Evolutionary conservation across 1,140 invertebrate genomes (phyloP), one percentile per base, ranked within the genome.

Genomic region (Radopholus similis): DNA sequence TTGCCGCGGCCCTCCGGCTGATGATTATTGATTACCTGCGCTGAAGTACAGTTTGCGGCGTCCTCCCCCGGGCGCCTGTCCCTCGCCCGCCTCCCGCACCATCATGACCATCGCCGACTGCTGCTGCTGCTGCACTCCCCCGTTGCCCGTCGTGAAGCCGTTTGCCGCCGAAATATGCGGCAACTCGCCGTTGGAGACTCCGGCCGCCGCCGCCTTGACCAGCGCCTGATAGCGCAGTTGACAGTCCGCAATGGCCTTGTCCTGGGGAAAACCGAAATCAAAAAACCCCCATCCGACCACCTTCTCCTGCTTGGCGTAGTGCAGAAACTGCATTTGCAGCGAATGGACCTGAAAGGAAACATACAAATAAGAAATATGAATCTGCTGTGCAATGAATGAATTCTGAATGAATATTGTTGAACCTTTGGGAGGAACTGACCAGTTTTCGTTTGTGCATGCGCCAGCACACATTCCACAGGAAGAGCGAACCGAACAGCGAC

Each of bases 401-500:
- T 28, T 37, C 34, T 57, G 26, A 21, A 5, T 55, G 18, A 21
- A 21, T 18, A 1, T 42, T 42, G 1, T 11, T 42, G 11, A 42
- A 21, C 8, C 37, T 26, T 34, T 57, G n/a, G 21, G 2, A 57
- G 9, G 18, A 30, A 23, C 9, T n/a, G 28, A 62, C 59, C 42
- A 70, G 47, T 63, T 77, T 64, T 2, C 65, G 56, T 51, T 77
- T 80, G 37, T 77, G 74, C 21, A 80, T 51, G 40, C 65, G 49
- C 75, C 75, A 77, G 51, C 75, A 74, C 18, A 77, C 63, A 40
- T 77, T 67, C 75, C 75, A 77, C 26, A 81, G 53, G 28, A 77
- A 37, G 11, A 68, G 30, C 15, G 62, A 75, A 26, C 68, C 65
- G 44, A 74, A 67, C 34, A 78, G 38, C 35, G 37, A 62, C 4